A percentile compares a stretch with the other conserved stretches of the same genome.
phyloP scores from a whole-genome alignment of 2,113 vertebrate genomes.

The Ivindomyrus marchei region DNA sequence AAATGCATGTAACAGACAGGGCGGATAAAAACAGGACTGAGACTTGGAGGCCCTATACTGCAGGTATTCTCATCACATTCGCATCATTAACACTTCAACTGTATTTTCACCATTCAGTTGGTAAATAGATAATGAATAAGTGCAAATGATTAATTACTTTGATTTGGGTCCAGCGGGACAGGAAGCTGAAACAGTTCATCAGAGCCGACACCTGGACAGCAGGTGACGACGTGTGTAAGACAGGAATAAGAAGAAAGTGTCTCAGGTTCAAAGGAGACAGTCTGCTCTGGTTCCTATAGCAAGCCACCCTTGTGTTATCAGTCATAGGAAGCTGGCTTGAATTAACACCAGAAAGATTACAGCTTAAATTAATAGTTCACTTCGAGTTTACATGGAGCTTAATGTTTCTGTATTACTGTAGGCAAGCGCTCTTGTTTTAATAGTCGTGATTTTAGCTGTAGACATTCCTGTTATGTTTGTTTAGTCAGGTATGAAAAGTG shows the following conservation, averaged over 20 bases:
- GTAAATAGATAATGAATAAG: neutral
- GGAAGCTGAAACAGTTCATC: neutral
- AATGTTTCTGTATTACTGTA: neutral
- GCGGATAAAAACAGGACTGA: neutral
- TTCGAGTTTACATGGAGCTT: neutral
- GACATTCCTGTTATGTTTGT: neutral
- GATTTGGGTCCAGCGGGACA: neutral
- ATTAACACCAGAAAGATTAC: neutral
- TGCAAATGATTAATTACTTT: neutral
- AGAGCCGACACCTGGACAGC: neutral
- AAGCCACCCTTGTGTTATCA: neutral
- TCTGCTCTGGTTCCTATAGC: neutral
- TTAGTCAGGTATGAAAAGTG: neutral
- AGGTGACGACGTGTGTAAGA: neutral
- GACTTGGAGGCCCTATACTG: neutral
- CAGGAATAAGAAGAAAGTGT: neutral
- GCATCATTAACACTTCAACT: neutral
- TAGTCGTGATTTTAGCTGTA: neutral
- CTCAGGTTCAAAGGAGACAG: neutral
- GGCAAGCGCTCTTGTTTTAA: neutral
- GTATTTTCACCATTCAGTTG: neutral
- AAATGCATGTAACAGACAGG: neutral
- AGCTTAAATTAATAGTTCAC: neutral
- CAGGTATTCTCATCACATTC: neutral
- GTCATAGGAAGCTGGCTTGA: neutral